Conservation (phyloP, 1,140 invertebrate genomes). For the Pogonus chalceus region DNA sequence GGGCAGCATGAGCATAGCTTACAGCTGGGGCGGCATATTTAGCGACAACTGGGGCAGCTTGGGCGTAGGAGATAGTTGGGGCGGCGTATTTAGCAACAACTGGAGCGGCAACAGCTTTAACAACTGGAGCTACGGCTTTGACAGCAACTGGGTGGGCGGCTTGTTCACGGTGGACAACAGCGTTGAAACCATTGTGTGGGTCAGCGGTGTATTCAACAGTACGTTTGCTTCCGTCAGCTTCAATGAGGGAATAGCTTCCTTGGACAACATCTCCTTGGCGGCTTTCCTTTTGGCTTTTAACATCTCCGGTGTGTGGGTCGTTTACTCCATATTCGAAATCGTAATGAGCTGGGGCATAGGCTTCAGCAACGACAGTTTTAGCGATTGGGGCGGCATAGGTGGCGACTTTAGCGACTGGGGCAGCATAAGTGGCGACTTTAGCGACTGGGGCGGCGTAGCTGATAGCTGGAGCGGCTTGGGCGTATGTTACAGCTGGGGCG, state of each 20-base stretch:
- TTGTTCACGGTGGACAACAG: background rate
- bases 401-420: too few relatives aligned
- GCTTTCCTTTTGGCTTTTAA: conserved; percentile 8
- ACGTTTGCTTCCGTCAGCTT: conserved; percentile 41
- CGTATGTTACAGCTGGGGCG: conserved; percentile 12
- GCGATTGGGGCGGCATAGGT: too few relatives aligned
- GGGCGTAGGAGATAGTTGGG: conserved; percentile 2
- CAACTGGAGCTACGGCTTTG: conserved; percentile 10
- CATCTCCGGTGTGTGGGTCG: conserved; percentile 8
- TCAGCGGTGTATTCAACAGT: conserved; percentile 29
- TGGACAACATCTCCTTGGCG: conserved; percentile 22
- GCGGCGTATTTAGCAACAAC: conserved; percentile 10
- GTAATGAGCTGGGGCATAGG: too few relatives aligned
- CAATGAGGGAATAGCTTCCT: conserved; percentile 33
- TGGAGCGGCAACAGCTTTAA: conserved; percentile 10
- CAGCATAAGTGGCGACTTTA: too few relatives aligned
- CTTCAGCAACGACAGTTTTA: too few relatives aligned
- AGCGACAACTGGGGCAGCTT: conserved; percentile 13
- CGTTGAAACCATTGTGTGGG: conserved; percentile 8
- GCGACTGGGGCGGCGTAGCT: conserved; percentile 12
- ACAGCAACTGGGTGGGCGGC: conserved; percentile 6
- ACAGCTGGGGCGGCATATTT: conserved; percentile 12
- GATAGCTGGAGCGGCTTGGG: conserved; percentile 13
- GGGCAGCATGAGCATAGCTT: conserved; percentile 8
- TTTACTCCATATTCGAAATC: too few relatives aligned